Conservation (phyloP, 2,888 invertebrate species). For the Drosophila nr. fundita region DNA sequence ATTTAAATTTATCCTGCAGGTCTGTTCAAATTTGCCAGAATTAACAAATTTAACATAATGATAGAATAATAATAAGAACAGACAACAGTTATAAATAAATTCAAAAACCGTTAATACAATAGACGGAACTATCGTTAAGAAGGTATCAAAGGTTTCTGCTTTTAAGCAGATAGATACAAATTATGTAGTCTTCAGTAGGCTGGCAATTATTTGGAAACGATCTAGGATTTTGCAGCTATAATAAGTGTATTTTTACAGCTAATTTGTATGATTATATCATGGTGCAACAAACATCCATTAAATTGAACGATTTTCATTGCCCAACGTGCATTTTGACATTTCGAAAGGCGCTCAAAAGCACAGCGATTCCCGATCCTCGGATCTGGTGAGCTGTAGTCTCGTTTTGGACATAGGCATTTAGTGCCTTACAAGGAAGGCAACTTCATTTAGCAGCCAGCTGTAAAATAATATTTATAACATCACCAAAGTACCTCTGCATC, state of each 20-base stretch:
- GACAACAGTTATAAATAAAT: too few relatives aligned
- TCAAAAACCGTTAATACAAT: not conserved
- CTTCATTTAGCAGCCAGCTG: constrained; percentile 42
- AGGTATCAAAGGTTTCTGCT: not conserved
- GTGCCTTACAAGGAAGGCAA: constrained; percentile 55
- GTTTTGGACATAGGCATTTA: constrained; percentile 53
- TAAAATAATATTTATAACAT: constrained; percentile 53
- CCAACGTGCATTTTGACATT: constrained; percentile 26
- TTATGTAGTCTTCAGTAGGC: not conserved
- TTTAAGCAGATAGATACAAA: not conserved
- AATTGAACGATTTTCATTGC: constrained; percentile 23
- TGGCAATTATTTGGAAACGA: not conserved
- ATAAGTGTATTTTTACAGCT: not conserved
- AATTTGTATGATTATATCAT: constrained; percentile 5
- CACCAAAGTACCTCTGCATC: constrained; percentile 16
- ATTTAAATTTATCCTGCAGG: not conserved
- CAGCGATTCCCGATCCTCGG: constrained; percentile 19
- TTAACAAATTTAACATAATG: not conserved
- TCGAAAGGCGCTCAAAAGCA: constrained; percentile 29
- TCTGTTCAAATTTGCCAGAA: not conserved
- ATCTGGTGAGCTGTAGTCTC: constrained; percentile 6
- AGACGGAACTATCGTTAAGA: not conserved
- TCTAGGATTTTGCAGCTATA: not conserved
- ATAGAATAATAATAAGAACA: not conserved
- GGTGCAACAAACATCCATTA: constrained; percentile 12